A percentile compares a stretch with the other conserved stretches of the same genome.
phyloP scores from a whole-genome alignment of 2,113 vertebrate genomes.

The Sinocyclocheilus anshuiensis region DNA sequence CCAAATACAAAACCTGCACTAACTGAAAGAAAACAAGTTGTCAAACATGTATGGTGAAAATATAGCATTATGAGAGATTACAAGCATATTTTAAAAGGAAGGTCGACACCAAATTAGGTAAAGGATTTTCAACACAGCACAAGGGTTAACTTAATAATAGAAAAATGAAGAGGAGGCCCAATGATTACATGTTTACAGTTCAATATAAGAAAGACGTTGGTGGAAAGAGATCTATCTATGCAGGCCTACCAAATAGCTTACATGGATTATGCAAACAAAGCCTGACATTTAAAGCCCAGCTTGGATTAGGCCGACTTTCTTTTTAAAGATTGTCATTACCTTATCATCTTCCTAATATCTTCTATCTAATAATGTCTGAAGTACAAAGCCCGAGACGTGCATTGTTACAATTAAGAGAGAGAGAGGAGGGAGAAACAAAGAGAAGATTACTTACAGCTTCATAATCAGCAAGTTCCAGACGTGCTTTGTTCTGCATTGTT shows the following conservation, averaged over 20 bases:
- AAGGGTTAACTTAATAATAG: neutral
- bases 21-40: no score
- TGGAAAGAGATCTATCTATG: constrained; percentile 13
- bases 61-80: neutral
- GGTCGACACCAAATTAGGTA: neutral
- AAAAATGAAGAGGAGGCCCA: neutral
- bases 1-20: no score
- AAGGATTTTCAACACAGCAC: neutral
- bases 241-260: neutral
- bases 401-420: constrained; percentile 31
- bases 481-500: constrained; percentile 99
- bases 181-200: constrained; percentile 15
- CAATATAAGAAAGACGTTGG: neutral
- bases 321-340: constrained; percentile 32
- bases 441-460: constrained; percentile 87
- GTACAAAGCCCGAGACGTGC: constrained; percentile 6
- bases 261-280: constrained; percentile 39
- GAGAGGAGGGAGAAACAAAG: neutral
- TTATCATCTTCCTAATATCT: neutral
- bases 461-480: constrained; percentile 95
- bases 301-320: constrained; percentile 11
- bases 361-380: constrained; percentile 11
- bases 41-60: no score
- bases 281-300: constrained; percentile 21
- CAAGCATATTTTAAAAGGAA: neutral